A percentile compares a stretch with the other conserved stretches of the same genome.
Conservation (phyloP, 2,113 vertebrate genomes). For the Australoheros scitulus region DNA sequence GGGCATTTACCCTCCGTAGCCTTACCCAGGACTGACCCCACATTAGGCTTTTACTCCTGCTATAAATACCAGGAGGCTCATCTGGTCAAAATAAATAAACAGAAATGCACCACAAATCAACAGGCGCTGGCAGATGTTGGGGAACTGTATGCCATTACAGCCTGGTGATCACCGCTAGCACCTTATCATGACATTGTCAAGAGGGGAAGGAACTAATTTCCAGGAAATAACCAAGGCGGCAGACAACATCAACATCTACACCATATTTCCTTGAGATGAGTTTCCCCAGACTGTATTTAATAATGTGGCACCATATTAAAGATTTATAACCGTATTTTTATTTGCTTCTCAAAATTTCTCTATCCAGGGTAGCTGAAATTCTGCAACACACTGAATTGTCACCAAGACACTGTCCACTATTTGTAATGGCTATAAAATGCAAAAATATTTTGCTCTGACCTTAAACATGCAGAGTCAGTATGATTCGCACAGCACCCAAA, state of each 20-base stretch:
- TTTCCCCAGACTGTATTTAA: too few relatives aligned
- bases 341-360: not conserved
- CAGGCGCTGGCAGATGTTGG: slow-evolving; percentile 61
- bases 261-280: not conserved
- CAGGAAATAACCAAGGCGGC: not conserved
- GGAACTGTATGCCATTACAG: slow-evolving; percentile 44
- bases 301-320: too few relatives aligned
- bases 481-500: not conserved
- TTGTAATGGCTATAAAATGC: not conserved
- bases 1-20: slow-evolving; percentile 71
- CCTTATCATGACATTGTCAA: slow-evolving; percentile 5
- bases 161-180: slow-evolving; percentile 10
- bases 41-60: slow-evolving; percentile 71
- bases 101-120: slow-evolving; percentile 65
- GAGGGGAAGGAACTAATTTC: not conserved
- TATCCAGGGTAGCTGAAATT: not conserved
- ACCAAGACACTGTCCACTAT: slow-evolving; percentile 4
- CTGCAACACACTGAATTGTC: too few relatives aligned
- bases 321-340: too few relatives aligned
- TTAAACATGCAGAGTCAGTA: not conserved
- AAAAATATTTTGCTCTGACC: not conserved
- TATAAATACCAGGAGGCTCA: slow-evolving; percentile 80
- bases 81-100: slow-evolving; percentile 81
- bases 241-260: not conserved
- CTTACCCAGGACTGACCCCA: slow-evolving; percentile 71